Conservation (phyloP, 2,113 vertebrate genomes). For the Meriones unguiculatus region DNA sequence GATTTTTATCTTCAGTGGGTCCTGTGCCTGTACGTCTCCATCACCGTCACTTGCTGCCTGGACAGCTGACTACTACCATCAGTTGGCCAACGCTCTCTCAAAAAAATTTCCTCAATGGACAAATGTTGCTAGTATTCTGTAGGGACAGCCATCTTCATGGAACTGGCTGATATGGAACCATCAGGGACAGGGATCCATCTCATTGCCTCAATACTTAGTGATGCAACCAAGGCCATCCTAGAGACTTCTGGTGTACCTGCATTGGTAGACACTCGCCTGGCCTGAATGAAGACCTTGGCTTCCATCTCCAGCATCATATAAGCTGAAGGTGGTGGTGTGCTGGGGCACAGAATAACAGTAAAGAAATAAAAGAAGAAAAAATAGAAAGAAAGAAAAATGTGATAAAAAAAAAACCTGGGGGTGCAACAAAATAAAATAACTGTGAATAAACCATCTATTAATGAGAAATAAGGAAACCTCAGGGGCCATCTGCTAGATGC, state of each 20-base stretch:
- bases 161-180: not conserved
- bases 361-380: not conserved
- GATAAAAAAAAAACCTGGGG: not conserved
- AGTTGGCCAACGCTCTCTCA: not conserved
- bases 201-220: not conserved
- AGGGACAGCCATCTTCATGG: not conserved
- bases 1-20: not conserved
- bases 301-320: no score
- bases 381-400: not conserved
- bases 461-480: not conserved
- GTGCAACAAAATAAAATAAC: not conserved
- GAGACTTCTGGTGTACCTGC: not conserved
- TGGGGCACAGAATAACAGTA: not conserved
- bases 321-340: not conserved
- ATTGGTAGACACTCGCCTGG: not conserved
- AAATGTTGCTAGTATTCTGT: not conserved
- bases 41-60: not conserved
- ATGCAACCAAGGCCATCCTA: not conserved
- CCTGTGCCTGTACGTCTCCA: not conserved
- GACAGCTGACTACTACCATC: not conserved
- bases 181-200: not conserved
- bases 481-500: not conserved
- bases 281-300: not conserved
- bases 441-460: not conserved
- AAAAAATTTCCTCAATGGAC: not conserved